These are phyloP conservation scores for Thripadectes ignobilis DNA, from an alignment of 2,797 vertebrate species.

Conservation along the genomic window DNA sequence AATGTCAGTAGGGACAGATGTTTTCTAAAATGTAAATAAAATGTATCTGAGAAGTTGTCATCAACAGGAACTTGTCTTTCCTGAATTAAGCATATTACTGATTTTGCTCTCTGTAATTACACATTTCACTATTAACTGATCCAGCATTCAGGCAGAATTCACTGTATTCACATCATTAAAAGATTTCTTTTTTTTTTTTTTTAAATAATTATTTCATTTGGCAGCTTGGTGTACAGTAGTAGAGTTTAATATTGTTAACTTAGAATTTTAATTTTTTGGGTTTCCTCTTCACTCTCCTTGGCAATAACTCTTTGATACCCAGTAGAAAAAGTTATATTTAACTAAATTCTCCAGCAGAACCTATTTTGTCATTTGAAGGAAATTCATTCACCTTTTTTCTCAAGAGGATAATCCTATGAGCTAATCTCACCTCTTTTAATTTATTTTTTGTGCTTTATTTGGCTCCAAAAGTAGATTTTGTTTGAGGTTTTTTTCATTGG, in stretches of 20 bases:
- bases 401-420: background rate
- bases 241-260: background rate
- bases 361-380: background rate
- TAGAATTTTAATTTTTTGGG: background rate
- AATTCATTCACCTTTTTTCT: background rate
- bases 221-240: background rate
- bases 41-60: background rate
- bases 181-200: fast-evolving
- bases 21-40: slow-evolving; percentile 30
- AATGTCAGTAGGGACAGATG: slow-evolving; percentile 20
- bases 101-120: background rate
- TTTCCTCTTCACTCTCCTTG: background rate
- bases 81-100: background rate
- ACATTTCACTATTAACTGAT: background rate
- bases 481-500: background rate
- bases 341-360: background rate
- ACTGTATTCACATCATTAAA: background rate
- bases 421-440: background rate
- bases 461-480: background rate
- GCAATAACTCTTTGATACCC: background rate
- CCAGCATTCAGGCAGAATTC: background rate
- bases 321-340: background rate
- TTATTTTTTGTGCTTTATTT: background rate
- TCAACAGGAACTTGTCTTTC: slow-evolving; percentile 11
- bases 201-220: background rate